Conservation (phyloP, 2,888 invertebrate genomes). For the Griposia aprilina region DNA sequence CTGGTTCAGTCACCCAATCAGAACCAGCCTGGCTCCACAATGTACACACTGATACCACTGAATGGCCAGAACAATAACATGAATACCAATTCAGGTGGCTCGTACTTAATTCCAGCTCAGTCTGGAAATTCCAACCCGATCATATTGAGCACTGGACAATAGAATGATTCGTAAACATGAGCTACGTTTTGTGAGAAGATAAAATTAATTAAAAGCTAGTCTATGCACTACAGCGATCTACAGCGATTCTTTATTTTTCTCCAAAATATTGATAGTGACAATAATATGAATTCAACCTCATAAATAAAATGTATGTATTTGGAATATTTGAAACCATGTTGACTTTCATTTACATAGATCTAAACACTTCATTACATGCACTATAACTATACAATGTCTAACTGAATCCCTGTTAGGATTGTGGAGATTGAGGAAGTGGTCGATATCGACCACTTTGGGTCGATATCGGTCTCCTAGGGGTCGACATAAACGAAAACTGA, state of each 20-base stretch:
- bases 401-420: neutral
- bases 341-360: neutral
- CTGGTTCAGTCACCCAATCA: conserved; percentile 49
- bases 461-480: too few species aligned
- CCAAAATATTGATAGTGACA: neutral
- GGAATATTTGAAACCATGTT: neutral
- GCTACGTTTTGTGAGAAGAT: neutral
- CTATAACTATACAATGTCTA: neutral
- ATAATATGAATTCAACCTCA: neutral
- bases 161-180: neutral
- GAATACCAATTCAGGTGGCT: conserved; percentile 44
- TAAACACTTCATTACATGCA: neutral
- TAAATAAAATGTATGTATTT: neutral
- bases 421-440: too few species aligned
- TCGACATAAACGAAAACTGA: too few species aligned
- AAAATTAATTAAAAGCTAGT: conserved; percentile 24
- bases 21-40: conserved; percentile 58
- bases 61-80: conserved; percentile 52
- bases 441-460: too few species aligned
- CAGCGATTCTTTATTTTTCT: neutral
- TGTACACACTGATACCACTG: conserved; percentile 72
- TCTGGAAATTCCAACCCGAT: conserved; percentile 45
- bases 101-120: conserved; percentile 54
- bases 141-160: conserved; percentile 34
- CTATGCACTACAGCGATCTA: too few species aligned